Conservation (phyloP, 2,113 vertebrate genomes). For the Plectropomus leopardus region DNA sequence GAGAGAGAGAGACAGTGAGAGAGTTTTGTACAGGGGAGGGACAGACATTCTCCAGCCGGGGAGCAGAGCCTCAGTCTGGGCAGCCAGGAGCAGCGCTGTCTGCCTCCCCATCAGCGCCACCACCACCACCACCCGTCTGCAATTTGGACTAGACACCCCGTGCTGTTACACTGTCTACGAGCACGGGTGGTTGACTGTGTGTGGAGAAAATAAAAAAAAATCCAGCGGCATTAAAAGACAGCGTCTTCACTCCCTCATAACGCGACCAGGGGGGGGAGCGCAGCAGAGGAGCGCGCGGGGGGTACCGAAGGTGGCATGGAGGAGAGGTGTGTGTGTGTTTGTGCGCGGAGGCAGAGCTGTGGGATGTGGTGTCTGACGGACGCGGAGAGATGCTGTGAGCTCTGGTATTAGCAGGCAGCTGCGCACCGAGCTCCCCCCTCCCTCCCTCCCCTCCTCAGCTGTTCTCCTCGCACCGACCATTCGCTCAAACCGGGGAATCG, state of each 20-base stretch:
- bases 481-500: conserved; percentile 69
- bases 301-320: conserved; percentile 67
- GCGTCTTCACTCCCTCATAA: conserved; percentile 4
- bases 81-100: conserved; percentile 63
- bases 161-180: conserved; percentile 51
- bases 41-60: conserved; percentile 62
- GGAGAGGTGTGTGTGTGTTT: conserved; percentile 65
- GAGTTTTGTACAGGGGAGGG: conserved; percentile 54
- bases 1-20: conserved; percentile 43
- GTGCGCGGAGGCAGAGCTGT: conserved; percentile 71
- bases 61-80: conserved; percentile 67
- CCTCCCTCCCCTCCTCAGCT: conserved; percentile 62
- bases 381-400: conserved; percentile 78
- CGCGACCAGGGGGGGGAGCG: conserved; percentile 42
- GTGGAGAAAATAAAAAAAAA: conserved; percentile 66
- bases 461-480: conserved; percentile 61
- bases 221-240: conserved; percentile 17
- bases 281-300: conserved; percentile 35
- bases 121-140: conserved; percentile 51
- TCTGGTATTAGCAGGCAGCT: conserved; percentile 79
- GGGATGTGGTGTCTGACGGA: conserved; percentile 76
- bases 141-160: conserved; percentile 58
- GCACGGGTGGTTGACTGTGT: conserved; percentile 12
- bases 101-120: conserved; percentile 42
- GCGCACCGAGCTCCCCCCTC: conserved; percentile 72